Conservation (phyloP, 2,113 vertebrate genomes). For the Rynchops niger region DNA sequence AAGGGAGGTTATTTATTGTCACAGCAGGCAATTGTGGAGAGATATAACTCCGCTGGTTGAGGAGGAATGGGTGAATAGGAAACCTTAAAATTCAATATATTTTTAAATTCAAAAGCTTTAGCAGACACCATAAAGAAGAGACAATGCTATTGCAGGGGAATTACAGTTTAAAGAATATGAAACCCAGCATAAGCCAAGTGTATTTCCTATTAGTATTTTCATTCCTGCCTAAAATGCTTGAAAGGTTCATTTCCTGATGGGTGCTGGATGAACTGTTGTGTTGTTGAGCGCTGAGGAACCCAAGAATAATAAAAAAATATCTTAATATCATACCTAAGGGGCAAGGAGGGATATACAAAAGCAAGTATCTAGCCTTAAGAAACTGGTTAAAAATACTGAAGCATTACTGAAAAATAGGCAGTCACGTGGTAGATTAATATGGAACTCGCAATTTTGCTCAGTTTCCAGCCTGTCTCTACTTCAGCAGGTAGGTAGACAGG, state of each 20-base stretch:
- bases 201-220: background rate
- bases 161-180: background rate
- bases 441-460: background rate
- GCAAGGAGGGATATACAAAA: background rate
- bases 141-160: background rate
- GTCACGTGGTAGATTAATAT: background rate
- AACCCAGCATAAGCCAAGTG: background rate
- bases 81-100: background rate
- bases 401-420: background rate
- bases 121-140: background rate
- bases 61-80: background rate
- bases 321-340: background rate
- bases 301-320: background rate
- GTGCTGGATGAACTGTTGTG: background rate
- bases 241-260: background rate
- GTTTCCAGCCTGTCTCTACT: background rate
- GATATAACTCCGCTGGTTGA: background rate
- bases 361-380: background rate
- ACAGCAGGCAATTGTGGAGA: background rate
- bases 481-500: background rate
- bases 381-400: background rate
- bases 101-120: slow-evolving; percentile 42
- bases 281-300: background rate
- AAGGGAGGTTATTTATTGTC: background rate
- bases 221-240: background rate